phyloP scores from a whole-genome alignment of 2,797 vertebrate genomes.

The Lagocephalus sceleratus region DNA sequence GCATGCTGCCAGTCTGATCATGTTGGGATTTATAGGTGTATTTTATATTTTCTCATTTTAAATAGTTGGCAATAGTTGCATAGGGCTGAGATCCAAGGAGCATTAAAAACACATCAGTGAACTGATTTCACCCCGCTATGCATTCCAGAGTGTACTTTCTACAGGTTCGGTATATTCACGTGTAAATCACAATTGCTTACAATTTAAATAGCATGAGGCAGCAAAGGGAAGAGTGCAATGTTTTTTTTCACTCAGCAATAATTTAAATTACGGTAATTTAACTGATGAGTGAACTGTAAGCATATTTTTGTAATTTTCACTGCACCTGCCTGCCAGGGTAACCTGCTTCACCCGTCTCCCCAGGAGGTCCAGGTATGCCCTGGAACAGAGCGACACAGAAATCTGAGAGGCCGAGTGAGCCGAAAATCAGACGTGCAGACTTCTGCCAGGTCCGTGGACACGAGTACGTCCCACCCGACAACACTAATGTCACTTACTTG shows the following conservation, averaged over 20 bases:
- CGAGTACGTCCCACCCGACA: constrained; percentile 1
- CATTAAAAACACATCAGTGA: background rate
- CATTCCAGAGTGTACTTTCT: background rate
- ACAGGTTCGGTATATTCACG: background rate
- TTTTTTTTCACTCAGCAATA: constrained; percentile 18
- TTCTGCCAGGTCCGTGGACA: constrained; percentile 57
- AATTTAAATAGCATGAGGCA: background rate
- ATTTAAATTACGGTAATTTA: constrained; percentile 24
- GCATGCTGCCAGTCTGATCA: constrained; percentile 2
- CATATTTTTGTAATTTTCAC: constrained; percentile 78
- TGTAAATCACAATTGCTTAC: background rate
- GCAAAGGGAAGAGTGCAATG: constrained; percentile 4
- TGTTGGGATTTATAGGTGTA: background rate
- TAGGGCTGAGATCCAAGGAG: background rate
- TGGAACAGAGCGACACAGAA: constrained; percentile 62
- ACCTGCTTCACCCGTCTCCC: constrained; percentile 85
- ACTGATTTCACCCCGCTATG: background rate
- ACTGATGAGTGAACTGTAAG: constrained; percentile 48
- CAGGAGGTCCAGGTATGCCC: constrained; percentile 86
- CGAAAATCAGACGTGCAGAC: constrained; percentile 64
- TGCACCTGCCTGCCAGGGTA: constrained; percentile 99
- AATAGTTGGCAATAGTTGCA: background rate
- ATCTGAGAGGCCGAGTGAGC: constrained; percentile 51
- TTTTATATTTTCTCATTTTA: background rate
- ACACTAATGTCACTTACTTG: constrained; percentile 61